Percentiles rank a stretch among this genome's conserved stretches.
phyloP scores from a whole-genome alignment of 2,888 invertebrate genomes.

The Mythimna impura region DNA sequence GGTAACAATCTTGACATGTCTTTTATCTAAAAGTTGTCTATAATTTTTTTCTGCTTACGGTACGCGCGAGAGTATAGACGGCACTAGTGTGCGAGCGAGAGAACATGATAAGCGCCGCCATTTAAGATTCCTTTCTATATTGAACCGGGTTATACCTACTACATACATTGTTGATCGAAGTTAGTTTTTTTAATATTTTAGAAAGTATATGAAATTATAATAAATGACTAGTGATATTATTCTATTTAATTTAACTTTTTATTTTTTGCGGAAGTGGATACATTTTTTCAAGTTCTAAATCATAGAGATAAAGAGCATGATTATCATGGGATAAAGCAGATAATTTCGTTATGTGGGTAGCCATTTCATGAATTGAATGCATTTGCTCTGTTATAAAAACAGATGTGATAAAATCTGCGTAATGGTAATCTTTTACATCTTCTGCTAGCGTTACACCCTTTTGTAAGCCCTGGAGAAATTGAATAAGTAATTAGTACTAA shows the following conservation, averaged over 20 bases:
- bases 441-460: slow-evolving; percentile 68
- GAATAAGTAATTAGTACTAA: slow-evolving; percentile 9
- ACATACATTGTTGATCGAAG: not conserved
- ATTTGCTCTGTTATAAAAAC: slow-evolving; percentile 73
- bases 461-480: slow-evolving; percentile 67
- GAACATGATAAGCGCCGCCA: too few relatives aligned
- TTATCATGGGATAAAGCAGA: slow-evolving; percentile 62
- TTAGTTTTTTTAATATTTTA: not conserved
- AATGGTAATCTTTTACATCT: slow-evolving; percentile 72
- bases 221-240: not conserved
- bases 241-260: slow-evolving; percentile 18
- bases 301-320: slow-evolving; percentile 71
- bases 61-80: too few relatives aligned
- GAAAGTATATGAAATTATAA: not conserved
- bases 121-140: too few relatives aligned
- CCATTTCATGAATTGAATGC: slow-evolving; percentile 70
- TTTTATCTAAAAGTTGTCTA: too few relatives aligned
- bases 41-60: too few relatives aligned
- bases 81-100: too few relatives aligned
- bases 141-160: too few relatives aligned
- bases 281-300: slow-evolving; percentile 66
- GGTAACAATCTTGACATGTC: too few relatives aligned
- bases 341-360: slow-evolving; percentile 69
- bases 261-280: slow-evolving; percentile 42
- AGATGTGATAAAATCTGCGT: slow-evolving; percentile 73